Evolutionary conservation across 2,113 vertebrate species (phyloP).

Genomic region (Casuarius casuarius): DNA sequence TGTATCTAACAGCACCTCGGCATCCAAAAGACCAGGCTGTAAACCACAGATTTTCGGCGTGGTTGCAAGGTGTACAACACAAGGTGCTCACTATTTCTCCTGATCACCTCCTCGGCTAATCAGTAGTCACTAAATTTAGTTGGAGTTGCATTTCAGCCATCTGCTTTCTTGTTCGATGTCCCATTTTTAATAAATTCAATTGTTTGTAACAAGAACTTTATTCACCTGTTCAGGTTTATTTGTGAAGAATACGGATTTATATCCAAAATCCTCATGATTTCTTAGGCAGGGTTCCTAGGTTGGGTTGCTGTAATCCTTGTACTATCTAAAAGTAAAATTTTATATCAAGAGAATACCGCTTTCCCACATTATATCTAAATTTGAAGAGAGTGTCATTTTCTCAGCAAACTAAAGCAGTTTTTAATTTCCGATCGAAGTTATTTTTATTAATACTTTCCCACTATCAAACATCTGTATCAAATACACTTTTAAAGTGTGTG

Average conservation of each 20-base stretch:
- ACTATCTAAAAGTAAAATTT: neutral
- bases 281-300: neutral
- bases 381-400: neutral
- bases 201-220: neutral
- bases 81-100: neutral
- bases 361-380: neutral
- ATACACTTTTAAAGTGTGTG: neutral
- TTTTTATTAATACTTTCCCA: neutral
- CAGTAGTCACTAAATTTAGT: neutral
- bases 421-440: neutral
- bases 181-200: neutral
- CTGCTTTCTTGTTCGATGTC: neutral
- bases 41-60: neutral
- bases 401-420: neutral
- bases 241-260: neutral
- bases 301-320: neutral
- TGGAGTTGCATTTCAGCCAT: neutral
- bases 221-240: neutral
- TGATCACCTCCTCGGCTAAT: neutral
- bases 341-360: neutral
- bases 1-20: neutral
- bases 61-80: neutral
- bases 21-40: neutral
- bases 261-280: neutral
- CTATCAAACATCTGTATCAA: neutral